Conservation (phyloP, 2,888 invertebrate genomes). For the Drosophila robusta region DNA sequence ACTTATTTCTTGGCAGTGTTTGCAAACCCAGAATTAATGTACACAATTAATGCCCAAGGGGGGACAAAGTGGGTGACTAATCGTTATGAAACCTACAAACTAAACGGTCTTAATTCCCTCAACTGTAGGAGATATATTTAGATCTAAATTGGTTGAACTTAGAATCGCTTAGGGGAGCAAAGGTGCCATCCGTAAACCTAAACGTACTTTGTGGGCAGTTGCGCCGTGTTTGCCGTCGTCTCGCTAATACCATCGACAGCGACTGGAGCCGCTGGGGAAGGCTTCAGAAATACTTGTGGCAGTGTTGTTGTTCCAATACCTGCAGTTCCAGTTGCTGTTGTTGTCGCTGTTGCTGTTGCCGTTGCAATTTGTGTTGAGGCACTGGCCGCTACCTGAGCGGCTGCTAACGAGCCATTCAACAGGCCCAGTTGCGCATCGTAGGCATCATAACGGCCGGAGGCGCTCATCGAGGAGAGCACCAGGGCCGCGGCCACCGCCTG, state of each 20-base stretch:
- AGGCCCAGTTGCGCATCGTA: constrained; percentile 59
- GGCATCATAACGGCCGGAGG: constrained; percentile 51
- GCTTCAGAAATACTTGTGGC: constrained; percentile 79
- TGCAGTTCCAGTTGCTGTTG: constrained; percentile 5
- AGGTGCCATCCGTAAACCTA: constrained; percentile 32
- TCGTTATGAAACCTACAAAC: constrained; percentile 53
- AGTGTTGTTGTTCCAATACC: constrained; percentile 54
- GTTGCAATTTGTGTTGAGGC: constrained; percentile 14
- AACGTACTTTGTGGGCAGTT: constrained; percentile 69
- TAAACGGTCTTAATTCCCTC: constrained; percentile 31
- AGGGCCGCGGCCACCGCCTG: constrained; percentile 82
- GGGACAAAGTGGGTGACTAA: constrained; percentile 17
- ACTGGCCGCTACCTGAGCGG: constrained; percentile 34
- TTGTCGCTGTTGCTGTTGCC: constrained; percentile 7
- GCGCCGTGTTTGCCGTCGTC: constrained; percentile 20
- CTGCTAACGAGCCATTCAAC: constrained; percentile 50
- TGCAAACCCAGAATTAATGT: constrained; percentile 29
- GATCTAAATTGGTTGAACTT: constrained; percentile 19
- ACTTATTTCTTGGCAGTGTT: constrained; percentile 43
- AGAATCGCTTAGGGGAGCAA: constrained; percentile 38
- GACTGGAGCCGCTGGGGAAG: constrained; percentile 53
- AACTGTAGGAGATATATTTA: constrained; percentile 32
- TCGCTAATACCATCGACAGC: constrained; percentile 31
- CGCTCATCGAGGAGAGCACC: constrained; percentile 81
- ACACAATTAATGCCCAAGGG: constrained; percentile 14